Conservation (phyloP, 2,113 vertebrate genomes). For the Ctenomys sociabilis region DNA sequence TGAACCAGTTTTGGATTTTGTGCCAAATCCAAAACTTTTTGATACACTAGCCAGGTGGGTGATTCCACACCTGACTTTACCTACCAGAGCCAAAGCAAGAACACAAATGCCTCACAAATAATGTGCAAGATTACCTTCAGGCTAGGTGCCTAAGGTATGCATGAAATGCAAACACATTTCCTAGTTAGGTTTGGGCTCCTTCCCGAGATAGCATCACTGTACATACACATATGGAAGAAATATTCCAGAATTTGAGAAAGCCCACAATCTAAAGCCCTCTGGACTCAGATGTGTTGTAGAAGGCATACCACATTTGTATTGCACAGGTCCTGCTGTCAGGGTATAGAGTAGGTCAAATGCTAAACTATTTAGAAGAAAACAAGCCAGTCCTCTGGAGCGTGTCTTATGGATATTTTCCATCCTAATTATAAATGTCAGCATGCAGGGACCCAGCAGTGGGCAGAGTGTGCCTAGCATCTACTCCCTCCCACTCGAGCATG, state of each 20-base stretch:
- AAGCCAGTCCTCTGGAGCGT: constrained; percentile 9
- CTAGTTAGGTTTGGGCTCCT: background rate
- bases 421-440: constrained; percentile 73
- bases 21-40: background rate
- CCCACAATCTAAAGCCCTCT: background rate
- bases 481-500: constrained; percentile 63
- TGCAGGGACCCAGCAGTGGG: constrained; percentile 63
- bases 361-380: constrained; percentile 54
- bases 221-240: background rate
- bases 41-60: background rate
- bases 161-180: background rate
- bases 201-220: background rate
- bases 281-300: background rate
- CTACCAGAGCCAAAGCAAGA: background rate
- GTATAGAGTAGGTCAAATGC: background rate
- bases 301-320: background rate
- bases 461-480: constrained; percentile 53
- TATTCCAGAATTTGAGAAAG: background rate
- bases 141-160: background rate
- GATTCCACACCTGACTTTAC: background rate
- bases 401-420: constrained; percentile 58
- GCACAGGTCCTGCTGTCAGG: background rate
- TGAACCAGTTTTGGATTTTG: too few species aligned
- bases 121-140: background rate
- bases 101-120: background rate